Evolutionary conservation across 2,113 vertebrate species (phyloP), one percentile per base, ranked within the genome.

Genomic region (Cryptotis parvus): DNA sequence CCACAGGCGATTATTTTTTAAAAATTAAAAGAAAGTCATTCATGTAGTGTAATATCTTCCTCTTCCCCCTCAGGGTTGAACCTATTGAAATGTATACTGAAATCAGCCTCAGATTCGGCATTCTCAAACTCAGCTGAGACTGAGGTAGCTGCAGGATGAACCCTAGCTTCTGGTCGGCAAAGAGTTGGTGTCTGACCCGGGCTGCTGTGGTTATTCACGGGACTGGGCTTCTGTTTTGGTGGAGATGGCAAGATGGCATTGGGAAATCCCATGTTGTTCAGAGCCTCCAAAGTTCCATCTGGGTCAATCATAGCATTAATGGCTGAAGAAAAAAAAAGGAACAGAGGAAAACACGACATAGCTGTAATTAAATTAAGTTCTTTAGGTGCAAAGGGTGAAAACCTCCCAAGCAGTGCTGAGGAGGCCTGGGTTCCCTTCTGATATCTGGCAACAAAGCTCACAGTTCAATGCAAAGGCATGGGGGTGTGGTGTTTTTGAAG

Each of bases 251-350:
- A 88, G 33, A 98, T 90, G 20, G 99, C 98, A 93, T 97, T 98
- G 92, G 97, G 77, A 22, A 99, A 98, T 91, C 98, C 98, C 90
- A 99, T 97, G 95, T 97, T 99, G 96, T 99, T 98, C 93, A 99
- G 96, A 79, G 99, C 99, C 49, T 99, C 99, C 96, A 99, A 97
- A 79, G 99, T 99, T 84, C 99, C 99, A 58, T 99, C 99, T 7
- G 99, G 99, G 97, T 99, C 99, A 41, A 99, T 99, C 99, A 99
- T 99, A 82, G 99, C 97, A 73, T 99, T 99, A 95, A 99, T 99
- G 31, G 98, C 99, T 99, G 93, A 20, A 83, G 96, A 77, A 31
- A 26, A 58, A 69, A 78, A 93, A 8, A 65, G 33, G 79, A 14
- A 58, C 55, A 24, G 22, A 58, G 8, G 91, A 80, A 92, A 27